These are phyloP conservation scores for Tenebrosternarchus preto DNA, from an alignment of 2,113 vertebrate species.

Conservation along the genomic window DNA sequence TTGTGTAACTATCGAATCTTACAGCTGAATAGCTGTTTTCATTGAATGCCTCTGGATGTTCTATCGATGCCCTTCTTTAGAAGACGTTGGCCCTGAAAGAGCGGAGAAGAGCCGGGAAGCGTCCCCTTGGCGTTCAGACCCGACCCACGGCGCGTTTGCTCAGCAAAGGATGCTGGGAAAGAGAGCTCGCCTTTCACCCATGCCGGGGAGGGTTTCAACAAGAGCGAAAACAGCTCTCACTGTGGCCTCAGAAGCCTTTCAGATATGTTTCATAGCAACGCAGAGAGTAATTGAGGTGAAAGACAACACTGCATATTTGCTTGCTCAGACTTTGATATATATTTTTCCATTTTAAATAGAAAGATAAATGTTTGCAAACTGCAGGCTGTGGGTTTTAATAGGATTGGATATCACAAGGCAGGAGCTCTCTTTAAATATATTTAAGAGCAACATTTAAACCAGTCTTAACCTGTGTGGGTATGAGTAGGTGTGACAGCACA, in stretches of 20 bases:
- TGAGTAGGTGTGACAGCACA: no score
- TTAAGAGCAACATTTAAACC: no score
- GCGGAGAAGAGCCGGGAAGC: neutral
- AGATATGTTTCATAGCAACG: neutral
- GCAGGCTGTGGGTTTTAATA: neutral
- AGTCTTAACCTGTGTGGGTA: no score
- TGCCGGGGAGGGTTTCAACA: neutral
- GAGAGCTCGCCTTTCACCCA: constrained; percentile 11
- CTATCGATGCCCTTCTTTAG: no score
- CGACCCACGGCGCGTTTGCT: neutral
- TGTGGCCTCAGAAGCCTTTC: constrained; percentile 17
- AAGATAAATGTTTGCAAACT: constrained; percentile 13
- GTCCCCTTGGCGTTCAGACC: neutral
- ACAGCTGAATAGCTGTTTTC: no score
- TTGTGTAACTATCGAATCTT: no score
- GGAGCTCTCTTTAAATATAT: no score
- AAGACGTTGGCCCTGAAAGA: no score
- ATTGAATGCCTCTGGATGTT: no score
- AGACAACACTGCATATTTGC: neutral
- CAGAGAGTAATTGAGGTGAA: constrained; percentile 18
- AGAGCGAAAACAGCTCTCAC: no score
- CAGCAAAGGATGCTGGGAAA: constrained; percentile 2
- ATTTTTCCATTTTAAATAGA: constrained; percentile 16
- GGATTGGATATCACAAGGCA: neutral
- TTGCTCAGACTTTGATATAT: neutral